Conservation (phyloP, 2,797 vertebrate genomes). For the Cirrhinus mrigala region DNA sequence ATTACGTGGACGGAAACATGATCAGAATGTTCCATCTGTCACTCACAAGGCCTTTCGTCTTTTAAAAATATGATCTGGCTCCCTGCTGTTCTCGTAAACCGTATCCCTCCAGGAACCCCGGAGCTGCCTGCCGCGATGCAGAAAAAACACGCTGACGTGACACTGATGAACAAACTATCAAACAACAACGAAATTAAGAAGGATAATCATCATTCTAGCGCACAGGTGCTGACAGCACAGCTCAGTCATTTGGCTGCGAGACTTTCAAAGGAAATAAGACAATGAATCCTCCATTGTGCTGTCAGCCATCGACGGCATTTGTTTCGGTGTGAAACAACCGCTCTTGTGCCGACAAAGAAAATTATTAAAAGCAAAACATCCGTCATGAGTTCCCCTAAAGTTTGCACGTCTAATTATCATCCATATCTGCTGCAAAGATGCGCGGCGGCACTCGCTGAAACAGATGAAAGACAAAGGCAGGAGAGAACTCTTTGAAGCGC, state of each 20-base stretch:
- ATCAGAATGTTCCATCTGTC: constrained; percentile 20
- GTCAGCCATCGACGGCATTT: constrained; percentile 8
- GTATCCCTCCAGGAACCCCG: constrained; percentile 47
- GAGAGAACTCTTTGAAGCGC: constrained; percentile 47
- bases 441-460: constrained; percentile 1
- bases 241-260: not conserved
- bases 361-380: constrained; percentile 33
- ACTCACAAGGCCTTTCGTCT: not conserved
- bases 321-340: constrained; percentile 4
- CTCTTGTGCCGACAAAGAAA: not conserved
- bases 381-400: not conserved
- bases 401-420: constrained; percentile 44
- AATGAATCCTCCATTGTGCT: constrained; percentile 7
- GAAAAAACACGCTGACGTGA: not conserved
- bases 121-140: too few relatives aligned
- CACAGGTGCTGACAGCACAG: constrained; percentile 28
- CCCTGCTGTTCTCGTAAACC: constrained; percentile 29
- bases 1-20: not conserved
- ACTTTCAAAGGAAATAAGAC: constrained; percentile 8
- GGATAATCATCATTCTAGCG: not conserved
- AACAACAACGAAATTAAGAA: constrained; percentile 31
- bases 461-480: constrained; percentile 35
- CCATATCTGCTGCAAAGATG: constrained; percentile 29
- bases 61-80: not conserved
- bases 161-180: constrained; percentile 39